Evolutionary conservation across 2,888 invertebrate species (phyloP), one percentile per base, ranked within the genome.

Genomic region (Phragmatobia fuliginosa): DNA sequence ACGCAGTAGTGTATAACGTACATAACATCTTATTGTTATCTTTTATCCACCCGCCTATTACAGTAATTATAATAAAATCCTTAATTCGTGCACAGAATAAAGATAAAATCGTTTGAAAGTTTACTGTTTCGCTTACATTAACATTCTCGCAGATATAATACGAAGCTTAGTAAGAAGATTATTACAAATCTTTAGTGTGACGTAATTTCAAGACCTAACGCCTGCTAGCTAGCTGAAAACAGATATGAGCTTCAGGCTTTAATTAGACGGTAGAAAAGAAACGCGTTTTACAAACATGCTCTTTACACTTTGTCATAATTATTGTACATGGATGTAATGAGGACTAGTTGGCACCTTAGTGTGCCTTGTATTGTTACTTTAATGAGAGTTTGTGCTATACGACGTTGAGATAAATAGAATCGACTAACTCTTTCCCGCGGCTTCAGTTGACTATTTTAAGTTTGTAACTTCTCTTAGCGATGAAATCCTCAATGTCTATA

Each of bases 61-160:
- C 28, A 56, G 28, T 7, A 3, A 28, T 56, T 28, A 56, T 56
- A 28, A 56, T 56, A 56, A 56, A 28, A 16, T 5, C 56, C 56
- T 56, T 56, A 28, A 56, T 56, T 28, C 56, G 56, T 56, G 56
- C 56, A 16, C 16, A 56, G 28, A 28, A 56, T 56, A 56, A 56
- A 56, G 56, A 56, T 56, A 28, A 6, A 56, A 56, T 56, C 56
- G 7, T 56, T 56, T 56, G 28, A 56, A 16, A 56, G 56, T 56
- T 56, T 28, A 56, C 28, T 56, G 56, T 56, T 56, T 56, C 28
- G 16, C 56, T 16, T 56, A 56, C 56, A 56, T 56, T 56, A 56
- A 56, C 7, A 28, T 28, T 16, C 28, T 25, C 25, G n/a, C 18
- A 21, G 31, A 45, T 49, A 33, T 38, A 63, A 32, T 45, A 21